Percentiles rank a stretch among this genome's conserved stretches.
phyloP scores from a whole-genome alignment of 2,113 vertebrate species.

The Lanius ludovicianus region DNA sequence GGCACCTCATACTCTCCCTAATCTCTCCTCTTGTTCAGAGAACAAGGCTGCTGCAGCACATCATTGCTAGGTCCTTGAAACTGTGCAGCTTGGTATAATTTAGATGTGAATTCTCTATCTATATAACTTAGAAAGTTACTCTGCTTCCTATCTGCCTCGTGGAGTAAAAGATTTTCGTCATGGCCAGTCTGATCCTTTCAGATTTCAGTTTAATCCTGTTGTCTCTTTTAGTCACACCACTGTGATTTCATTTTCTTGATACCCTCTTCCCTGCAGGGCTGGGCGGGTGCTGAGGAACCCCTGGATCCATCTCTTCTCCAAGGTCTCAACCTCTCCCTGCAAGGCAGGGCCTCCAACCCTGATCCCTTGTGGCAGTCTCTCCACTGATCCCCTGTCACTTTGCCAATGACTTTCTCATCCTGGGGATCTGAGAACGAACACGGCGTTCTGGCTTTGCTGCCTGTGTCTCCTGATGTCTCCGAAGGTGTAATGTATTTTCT shows the following conservation, averaged over 20 bases:
- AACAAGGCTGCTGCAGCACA: neutral
- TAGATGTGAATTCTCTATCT: neutral
- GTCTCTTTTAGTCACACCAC: neutral
- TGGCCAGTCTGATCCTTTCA: neutral
- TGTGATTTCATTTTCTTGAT: neutral
- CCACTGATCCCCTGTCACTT: neutral
- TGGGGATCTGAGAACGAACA: neutral
- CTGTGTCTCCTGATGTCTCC: fast-evolving
- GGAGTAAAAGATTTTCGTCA: neutral
- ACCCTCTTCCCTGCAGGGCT: neutral
- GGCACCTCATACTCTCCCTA: neutral
- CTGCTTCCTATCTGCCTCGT: neutral
- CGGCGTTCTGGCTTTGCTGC: fast-evolving
- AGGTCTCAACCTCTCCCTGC: neutral
- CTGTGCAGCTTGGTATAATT: neutral
- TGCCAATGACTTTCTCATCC: neutral
- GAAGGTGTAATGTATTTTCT: neutral
- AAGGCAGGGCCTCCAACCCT: neutral
- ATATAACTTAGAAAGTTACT: neutral
- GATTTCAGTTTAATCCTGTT: neutral
- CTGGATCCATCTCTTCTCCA: neutral
- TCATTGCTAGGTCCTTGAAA: neutral
- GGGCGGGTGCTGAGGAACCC: neutral
- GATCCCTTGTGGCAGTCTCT: fast-evolving
- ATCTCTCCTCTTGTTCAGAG: neutral